Conservation (phyloP, 2,888 invertebrate species). For the Trissolcus japonicus region DNA sequence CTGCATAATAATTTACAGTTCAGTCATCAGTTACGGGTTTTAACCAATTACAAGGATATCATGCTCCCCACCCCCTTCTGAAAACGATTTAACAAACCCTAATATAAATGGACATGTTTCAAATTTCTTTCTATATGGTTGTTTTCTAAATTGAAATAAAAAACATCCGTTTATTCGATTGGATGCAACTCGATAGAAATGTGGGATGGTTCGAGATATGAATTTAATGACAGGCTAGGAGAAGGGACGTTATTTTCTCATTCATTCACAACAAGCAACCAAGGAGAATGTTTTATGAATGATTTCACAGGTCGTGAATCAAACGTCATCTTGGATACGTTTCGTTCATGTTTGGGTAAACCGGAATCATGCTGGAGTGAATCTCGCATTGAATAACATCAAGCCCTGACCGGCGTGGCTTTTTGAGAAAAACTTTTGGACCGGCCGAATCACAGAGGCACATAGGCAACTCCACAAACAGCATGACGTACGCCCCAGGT, state of each 20-base stretch:
- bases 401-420: slow-evolving; percentile 54
- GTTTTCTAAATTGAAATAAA: too few species aligned
- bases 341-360: slow-evolving; percentile 55
- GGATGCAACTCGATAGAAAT: too few species aligned
- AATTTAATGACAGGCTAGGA: slow-evolving; percentile 18
- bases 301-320: slow-evolving; percentile 44
- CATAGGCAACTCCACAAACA: slow-evolving; percentile 66
- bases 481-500: slow-evolving; percentile 72
- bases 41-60: slow-evolving; percentile 74
- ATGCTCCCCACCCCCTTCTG: slow-evolving; percentile 52
- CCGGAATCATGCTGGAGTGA: slow-evolving; percentile 71
- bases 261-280: slow-evolving; percentile 17
- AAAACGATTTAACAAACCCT: slow-evolving; percentile 24
- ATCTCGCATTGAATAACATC: slow-evolving; percentile 58
- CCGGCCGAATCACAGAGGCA: slow-evolving; percentile 38
- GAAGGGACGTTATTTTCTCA: not conserved
- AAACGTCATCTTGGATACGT: slow-evolving; percentile 51
- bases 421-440: slow-evolving; percentile 53
- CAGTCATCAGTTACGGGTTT: slow-evolving; percentile 75
- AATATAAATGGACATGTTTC: slow-evolving; percentile 14
- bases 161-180: too few species aligned
- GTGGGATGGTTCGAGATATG: slow-evolving; percentile 7
- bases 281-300: slow-evolving; percentile 30
- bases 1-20: slow-evolving; percentile 73
- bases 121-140: too few species aligned